Percentiles rank a stretch among this genome's conserved stretches.
Conservation (phyloP, 1,140 invertebrate genomes). For the Saccostrea echinata region DNA sequence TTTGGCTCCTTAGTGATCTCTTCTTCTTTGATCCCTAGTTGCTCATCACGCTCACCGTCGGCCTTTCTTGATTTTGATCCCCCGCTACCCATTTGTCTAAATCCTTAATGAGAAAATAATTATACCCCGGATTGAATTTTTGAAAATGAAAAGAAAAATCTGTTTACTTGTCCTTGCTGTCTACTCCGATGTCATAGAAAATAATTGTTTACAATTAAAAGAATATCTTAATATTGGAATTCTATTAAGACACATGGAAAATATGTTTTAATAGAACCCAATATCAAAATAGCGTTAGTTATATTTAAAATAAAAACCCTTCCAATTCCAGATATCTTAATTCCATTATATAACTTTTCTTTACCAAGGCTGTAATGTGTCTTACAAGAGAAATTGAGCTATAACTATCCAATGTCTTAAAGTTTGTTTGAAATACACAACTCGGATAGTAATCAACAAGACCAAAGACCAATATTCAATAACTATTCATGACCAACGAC, state of each 20-base stretch:
- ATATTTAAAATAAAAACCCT: too few relatives aligned
- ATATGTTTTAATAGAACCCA: too few relatives aligned
- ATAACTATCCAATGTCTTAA: not conserved
- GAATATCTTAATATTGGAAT: too few relatives aligned
- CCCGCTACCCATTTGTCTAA: not conserved
- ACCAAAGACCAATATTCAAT: not conserved
- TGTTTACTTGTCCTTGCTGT: too few relatives aligned
- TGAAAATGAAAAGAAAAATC: too few relatives aligned
- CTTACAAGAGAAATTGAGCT: not conserved
- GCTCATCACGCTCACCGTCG: not conserved
- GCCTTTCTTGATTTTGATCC: not conserved
- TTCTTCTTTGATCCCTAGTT: not conserved
- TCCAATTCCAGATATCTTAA: not conserved
- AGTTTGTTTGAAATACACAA: too few relatives aligned
- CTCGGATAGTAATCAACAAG: not conserved
- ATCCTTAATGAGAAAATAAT: not conserved
- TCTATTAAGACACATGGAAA: too few relatives aligned
- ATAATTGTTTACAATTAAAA: too few relatives aligned
- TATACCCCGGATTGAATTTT: too few relatives aligned
- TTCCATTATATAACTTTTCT: too few relatives aligned
- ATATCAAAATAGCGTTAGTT: too few relatives aligned
- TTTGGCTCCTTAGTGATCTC: not conserved
- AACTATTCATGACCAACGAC: not conserved
- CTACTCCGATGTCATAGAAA: too few relatives aligned
- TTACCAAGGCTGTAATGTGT: not conserved